Conservation (phyloP, 2,113 vertebrate genomes). For the Falco punctatus region DNA sequence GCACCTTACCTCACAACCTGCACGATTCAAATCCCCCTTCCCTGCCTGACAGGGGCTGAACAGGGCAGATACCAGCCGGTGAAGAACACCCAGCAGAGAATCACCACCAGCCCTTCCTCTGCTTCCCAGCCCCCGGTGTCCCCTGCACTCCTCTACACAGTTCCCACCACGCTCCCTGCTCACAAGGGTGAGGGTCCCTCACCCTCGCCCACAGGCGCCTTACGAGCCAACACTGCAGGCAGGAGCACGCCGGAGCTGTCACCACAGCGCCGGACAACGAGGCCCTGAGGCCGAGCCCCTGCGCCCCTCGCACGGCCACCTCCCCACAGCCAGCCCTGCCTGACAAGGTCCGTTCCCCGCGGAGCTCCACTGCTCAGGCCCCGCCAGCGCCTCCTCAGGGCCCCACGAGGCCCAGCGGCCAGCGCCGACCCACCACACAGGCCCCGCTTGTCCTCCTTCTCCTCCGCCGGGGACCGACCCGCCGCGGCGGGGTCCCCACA, state of each 20-base stretch:
- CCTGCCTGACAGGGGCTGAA: background rate
- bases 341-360: rapidly evolving
- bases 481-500: too few relatives aligned
- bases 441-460: too few relatives aligned
- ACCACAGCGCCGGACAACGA: rapidly evolving
- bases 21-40: rapidly evolving
- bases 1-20: rapidly evolving
- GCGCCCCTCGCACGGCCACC: too few relatives aligned
- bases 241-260: too few relatives aligned
- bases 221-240: rapidly evolving
- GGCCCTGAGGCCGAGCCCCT: rapidly evolving
- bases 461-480: too few relatives aligned
- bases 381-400: too few relatives aligned
- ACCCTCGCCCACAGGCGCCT: rapidly evolving
- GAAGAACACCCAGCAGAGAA: rapidly evolving
- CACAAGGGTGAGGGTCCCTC: rapidly evolving
- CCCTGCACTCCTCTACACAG: background rate
- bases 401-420: rapidly evolving
- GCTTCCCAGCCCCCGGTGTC: rapidly evolving
- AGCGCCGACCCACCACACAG: too few relatives aligned
- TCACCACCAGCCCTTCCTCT: background rate
- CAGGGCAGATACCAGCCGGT: background rate
- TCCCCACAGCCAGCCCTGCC: too few relatives aligned
- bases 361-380: rapidly evolving
- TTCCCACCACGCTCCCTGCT: rapidly evolving